These are phyloP conservation scores for Calliphora vomitoria DNA, from an alignment of 2,888 invertebrate genomes.

Conservation along the genomic window DNA sequence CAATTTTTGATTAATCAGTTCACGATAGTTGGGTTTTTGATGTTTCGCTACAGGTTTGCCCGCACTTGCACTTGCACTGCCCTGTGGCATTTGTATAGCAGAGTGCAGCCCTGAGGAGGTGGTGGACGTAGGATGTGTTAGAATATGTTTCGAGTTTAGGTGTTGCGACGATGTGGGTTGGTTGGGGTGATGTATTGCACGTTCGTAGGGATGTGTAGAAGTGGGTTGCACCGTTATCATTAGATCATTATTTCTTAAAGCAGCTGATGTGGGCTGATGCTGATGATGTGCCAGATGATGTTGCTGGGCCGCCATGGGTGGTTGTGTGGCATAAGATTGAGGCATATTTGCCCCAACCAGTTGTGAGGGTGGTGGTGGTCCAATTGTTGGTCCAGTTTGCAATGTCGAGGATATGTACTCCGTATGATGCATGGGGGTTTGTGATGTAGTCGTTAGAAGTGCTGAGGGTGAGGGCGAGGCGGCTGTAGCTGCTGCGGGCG, in stretches of 20 bases:
- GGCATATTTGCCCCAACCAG: slow-evolving; percentile 54
- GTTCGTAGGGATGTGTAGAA: slow-evolving; percentile 56
- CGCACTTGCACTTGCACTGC: slow-evolving; percentile 20
- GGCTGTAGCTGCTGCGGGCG: slow-evolving; percentile 79
- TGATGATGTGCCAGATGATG: slow-evolving; percentile 63
- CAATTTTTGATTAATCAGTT: slow-evolving; percentile 81
- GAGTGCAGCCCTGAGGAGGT: not conserved
- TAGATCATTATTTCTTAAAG: slow-evolving; percentile 57
- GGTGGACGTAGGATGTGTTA: slow-evolving; percentile 44
- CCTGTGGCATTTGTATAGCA: slow-evolving; percentile 42
- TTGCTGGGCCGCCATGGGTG: slow-evolving; percentile 48
- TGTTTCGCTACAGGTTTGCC: slow-evolving; percentile 41
- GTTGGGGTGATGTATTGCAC: slow-evolving; percentile 42
- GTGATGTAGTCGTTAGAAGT: slow-evolving; percentile 69
- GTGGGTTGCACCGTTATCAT: slow-evolving; percentile 53
- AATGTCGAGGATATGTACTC: slow-evolving; percentile 62
- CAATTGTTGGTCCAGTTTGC: slow-evolving; percentile 24
- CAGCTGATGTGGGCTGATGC: slow-evolving; percentile 40
- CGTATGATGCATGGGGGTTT: slow-evolving; percentile 72
- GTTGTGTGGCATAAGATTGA: slow-evolving; percentile 62
- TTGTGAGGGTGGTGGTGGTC: slow-evolving; percentile 46
- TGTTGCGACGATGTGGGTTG: slow-evolving; percentile 24
- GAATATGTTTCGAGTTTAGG: slow-evolving; percentile 34
- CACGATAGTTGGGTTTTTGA: slow-evolving; percentile 82
- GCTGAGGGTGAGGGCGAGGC: slow-evolving; percentile 78